phyloP scores from a whole-genome alignment of 1,140 invertebrate species.

The Drosophila sucinea region DNA sequence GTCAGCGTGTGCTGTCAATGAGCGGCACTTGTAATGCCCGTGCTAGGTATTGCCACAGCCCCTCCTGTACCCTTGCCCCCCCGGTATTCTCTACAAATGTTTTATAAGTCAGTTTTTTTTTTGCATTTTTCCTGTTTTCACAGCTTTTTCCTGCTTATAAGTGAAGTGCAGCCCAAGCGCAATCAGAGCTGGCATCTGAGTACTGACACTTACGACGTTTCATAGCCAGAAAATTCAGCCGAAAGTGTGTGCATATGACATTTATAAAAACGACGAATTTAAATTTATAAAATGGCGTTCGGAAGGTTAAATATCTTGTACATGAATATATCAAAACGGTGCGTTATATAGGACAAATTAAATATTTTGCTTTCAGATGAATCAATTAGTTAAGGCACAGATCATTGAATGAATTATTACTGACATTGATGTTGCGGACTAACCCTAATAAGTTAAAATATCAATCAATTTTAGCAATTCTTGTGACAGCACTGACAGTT shows the following conservation, averaged over 20 bases:
- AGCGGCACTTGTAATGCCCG: conserved; percentile 66
- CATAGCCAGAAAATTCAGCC: background rate
- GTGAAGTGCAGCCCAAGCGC: conserved; percentile 29
- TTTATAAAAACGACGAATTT: too few relatives aligned
- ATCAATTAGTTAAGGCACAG: too few relatives aligned
- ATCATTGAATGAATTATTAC: too few relatives aligned
- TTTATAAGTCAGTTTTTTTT: conserved; percentile 62
- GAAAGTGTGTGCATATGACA: too few relatives aligned
- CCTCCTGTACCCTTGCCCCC: background rate
- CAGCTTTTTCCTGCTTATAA: conserved; percentile 46
- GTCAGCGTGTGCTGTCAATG: conserved; percentile 75
- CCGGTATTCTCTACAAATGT: conserved; percentile 44
- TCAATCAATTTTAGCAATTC: background rate
- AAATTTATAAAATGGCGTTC: too few relatives aligned
- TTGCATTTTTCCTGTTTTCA: conserved; percentile 17
- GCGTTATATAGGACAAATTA: too few relatives aligned
- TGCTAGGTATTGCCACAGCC: conserved; percentile 30
- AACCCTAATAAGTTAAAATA: background rate
- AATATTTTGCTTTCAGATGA: too few relatives aligned
- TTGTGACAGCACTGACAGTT: conserved; percentile 11
- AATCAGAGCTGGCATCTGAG: conserved; percentile 5
- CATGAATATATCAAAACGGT: too few relatives aligned
- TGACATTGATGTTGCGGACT: background rate
- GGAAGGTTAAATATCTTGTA: too few relatives aligned
- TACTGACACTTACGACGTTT: background rate